Evolutionary conservation across 2,888 invertebrate genomes (phyloP), one percentile per base, ranked within the genome.

Genomic region (Polietes domitor): DNA sequence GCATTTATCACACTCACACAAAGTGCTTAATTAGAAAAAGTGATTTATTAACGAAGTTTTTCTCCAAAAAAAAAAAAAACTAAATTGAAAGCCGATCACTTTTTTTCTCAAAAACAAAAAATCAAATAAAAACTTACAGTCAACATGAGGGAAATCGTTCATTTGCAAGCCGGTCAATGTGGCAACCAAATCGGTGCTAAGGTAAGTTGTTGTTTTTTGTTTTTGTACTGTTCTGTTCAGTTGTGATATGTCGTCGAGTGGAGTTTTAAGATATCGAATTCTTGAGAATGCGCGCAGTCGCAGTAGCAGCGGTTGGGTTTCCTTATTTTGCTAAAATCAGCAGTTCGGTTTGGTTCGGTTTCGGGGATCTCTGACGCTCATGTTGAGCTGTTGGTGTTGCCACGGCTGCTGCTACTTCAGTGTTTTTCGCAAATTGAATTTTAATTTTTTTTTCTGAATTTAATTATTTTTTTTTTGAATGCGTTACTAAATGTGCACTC

Each of bases 131-230:
- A 61, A 61, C 55, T 24, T 1, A 63, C n/a, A 63, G 70, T 21
- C 82, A 86, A 80, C 86, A 92, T 92, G 92, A 92, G 92, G 90
- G 92, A 92, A 92, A 92, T 92, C 88, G 92, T 92, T 86, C 92
- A 92, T 86, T 91, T 92, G 88, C 92, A 92, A 89, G 92, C 92
- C 88, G 92, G 92, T 86, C 92, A 92, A 88, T 92, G 92, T 88
- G 92, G 92, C 89, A 92, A 92, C 89, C 92, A 92, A 89, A 92
- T 92, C 87, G 92, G 92, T 88, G 92, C 92, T 90, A 92, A 92
- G 92, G 92, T 92, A 89, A 91, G 92, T 88, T 24, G 2, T 37
- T 41, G 58, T 47, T 75, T 32, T 81, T 68, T 50, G 10, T 21
- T 72, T n/a, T 68, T 55, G 37, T 32, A 32, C 28, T 72, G n/a